A percentile compares a stretch with the other conserved stretches of the same genome.
Evolutionary conservation across 2,888 invertebrate genomes (phyloP).

Genomic region (Arrhopalites spinosus): DNA sequence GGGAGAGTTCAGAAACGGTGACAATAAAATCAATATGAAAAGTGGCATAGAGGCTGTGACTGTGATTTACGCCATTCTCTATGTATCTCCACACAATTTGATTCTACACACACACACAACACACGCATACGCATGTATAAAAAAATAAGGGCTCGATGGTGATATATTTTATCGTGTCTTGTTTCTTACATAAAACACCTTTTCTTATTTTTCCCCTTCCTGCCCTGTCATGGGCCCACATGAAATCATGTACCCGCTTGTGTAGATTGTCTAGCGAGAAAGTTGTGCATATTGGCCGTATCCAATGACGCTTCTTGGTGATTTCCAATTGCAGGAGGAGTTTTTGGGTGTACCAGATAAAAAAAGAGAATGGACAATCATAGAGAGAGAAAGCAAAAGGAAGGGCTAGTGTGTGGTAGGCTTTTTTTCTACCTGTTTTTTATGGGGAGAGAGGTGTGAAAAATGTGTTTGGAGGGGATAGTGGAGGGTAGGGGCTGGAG

Average conservation of each 20-base stretch:
- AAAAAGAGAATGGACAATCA: constrained; percentile 1
- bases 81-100: background rate
- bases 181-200: constrained; percentile 4
- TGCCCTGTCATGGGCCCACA: too few relatives aligned
- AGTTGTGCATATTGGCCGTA: background rate
- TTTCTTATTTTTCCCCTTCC: background rate
- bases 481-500: background rate
- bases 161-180: constrained; percentile 3
- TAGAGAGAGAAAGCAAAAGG: background rate
- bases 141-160: constrained; percentile 1
- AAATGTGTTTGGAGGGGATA: background rate
- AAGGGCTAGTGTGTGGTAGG: background rate
- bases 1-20: constrained; percentile 31
- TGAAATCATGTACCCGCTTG: too few relatives aligned
- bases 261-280: too few relatives aligned
- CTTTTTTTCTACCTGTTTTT: background rate
- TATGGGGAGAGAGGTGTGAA: constrained; percentile 15
- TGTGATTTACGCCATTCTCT: constrained; percentile 21
- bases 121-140: too few relatives aligned
- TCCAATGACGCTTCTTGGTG: background rate
- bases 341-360: background rate
- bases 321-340: background rate
- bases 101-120: background rate
- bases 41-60: constrained; percentile 1
- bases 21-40: constrained; percentile 36